phyloP scores from a whole-genome alignment of 2,113 vertebrate genomes.

The Aptenodytes patagonicus region DNA sequence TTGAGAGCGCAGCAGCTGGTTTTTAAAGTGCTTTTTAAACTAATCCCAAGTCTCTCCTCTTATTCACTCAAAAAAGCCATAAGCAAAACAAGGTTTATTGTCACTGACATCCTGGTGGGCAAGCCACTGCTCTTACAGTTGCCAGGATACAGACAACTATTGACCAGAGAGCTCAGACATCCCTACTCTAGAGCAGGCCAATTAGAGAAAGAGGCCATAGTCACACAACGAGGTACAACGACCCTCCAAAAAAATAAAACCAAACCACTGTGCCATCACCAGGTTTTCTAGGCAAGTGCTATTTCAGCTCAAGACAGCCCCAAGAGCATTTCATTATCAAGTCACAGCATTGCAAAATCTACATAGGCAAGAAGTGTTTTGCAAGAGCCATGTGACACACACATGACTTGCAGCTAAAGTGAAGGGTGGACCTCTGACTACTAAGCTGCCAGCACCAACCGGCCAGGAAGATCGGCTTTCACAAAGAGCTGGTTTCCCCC shows the following conservation, averaged over 20 bases:
- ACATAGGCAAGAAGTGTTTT: constrained; percentile 73
- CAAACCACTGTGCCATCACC: background rate
- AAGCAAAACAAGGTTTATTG: background rate
- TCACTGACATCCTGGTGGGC: background rate
- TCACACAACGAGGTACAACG: accelerated
- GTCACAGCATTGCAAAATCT: constrained; percentile 75
- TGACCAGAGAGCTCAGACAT: background rate
- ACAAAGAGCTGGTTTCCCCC: background rate
- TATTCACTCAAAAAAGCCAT: background rate
- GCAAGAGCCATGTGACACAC: constrained; percentile 90
- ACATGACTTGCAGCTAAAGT: constrained; percentile 83
- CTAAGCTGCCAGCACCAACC: background rate
- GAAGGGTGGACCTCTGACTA: constrained; percentile 56
- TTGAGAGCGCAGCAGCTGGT: accelerated
- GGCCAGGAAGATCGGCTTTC: background rate
- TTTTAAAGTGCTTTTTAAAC: background rate
- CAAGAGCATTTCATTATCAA: constrained; percentile 36
- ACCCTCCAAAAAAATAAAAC: background rate
- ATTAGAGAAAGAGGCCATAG: background rate
- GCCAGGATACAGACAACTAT: background rate
- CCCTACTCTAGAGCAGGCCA: background rate
- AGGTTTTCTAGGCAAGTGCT: background rate
- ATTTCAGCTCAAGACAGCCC: background rate
- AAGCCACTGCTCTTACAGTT: background rate
- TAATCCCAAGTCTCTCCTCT: background rate